A percentile compares a stretch with the other conserved stretches of the same genome.
phyloP scores from a whole-genome alignment of 2,888 invertebrate genomes.

The Unio delphinus region DNA sequence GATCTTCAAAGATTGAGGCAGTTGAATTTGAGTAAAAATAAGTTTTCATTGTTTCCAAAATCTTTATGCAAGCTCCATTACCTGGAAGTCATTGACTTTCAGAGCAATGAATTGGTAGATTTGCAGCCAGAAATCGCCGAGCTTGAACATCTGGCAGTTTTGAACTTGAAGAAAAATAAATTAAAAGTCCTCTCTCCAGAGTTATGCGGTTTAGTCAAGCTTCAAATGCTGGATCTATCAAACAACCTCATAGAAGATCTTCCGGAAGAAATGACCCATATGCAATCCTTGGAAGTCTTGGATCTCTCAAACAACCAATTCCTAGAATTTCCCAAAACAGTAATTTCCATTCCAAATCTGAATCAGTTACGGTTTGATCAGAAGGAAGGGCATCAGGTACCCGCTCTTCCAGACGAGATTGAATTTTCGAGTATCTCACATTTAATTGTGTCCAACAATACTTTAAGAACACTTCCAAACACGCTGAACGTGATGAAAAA shows the following conservation, averaged over 20 bases:
- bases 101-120: constrained; percentile 46
- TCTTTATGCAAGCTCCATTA: constrained; percentile 45
- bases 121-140: constrained; percentile 53
- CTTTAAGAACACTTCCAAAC: constrained; percentile 54
- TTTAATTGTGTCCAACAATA: constrained; percentile 61
- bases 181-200: constrained; percentile 49
- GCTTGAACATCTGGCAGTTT: constrained; percentile 45
- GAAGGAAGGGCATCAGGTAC: constrained; percentile 53
- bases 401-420: constrained; percentile 58
- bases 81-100: constrained; percentile 52
- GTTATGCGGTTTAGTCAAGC: constrained; percentile 43
- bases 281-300: constrained; percentile 69
- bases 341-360: constrained; percentile 57
- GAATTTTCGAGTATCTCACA: constrained; percentile 50
- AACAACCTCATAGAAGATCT: constrained; percentile 52
- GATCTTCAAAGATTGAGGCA: constrained; percentile 53
- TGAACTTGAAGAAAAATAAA: constrained; percentile 51
- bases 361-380: constrained; percentile 60
- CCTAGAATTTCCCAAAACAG: constrained; percentile 60
- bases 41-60: constrained; percentile 53
- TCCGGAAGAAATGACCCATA: constrained; percentile 83
- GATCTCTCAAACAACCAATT: constrained; percentile 65
- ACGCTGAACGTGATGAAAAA: constrained; percentile 56
- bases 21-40: constrained; percentile 56
- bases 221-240: constrained; percentile 55